Conservation (phyloP, 2,888 invertebrate species). For the Macroteleia sp. region DNA sequence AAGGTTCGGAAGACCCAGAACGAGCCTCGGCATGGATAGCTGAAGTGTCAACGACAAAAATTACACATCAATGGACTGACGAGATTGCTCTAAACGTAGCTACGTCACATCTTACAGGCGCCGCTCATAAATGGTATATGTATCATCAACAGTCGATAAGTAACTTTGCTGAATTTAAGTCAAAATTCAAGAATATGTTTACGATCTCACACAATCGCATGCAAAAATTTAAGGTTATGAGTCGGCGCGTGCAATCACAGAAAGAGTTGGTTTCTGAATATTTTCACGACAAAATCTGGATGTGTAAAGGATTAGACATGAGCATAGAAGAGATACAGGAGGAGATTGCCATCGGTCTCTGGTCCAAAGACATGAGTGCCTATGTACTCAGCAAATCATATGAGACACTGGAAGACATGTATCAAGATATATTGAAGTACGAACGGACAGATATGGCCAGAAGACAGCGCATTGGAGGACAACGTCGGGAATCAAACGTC, state of each 20-base stretch:
- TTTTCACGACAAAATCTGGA: constrained; percentile 9
- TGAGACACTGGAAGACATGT: background rate
- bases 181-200: background rate
- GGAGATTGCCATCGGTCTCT: constrained; percentile 4
- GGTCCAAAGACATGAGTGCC: background rate
- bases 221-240: constrained; percentile 3
- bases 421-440: background rate
- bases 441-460: background rate
- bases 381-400: background rate
- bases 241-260: background rate
- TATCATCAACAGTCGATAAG: background rate
- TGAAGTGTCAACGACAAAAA: background rate
- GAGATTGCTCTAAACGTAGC: background rate
- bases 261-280: background rate
- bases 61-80: constrained; percentile 3
- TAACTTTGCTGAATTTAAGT: background rate
- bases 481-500: background rate
- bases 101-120: background rate
- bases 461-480: background rate
- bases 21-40: background rate
- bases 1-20: background rate
- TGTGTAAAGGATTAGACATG: background rate
- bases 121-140: constrained; percentile 25
- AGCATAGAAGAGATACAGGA: background rate
- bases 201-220: background rate